Evolutionary conservation across 2,888 invertebrate genomes (phyloP).

Genomic region (Onchidella celtica): DNA sequence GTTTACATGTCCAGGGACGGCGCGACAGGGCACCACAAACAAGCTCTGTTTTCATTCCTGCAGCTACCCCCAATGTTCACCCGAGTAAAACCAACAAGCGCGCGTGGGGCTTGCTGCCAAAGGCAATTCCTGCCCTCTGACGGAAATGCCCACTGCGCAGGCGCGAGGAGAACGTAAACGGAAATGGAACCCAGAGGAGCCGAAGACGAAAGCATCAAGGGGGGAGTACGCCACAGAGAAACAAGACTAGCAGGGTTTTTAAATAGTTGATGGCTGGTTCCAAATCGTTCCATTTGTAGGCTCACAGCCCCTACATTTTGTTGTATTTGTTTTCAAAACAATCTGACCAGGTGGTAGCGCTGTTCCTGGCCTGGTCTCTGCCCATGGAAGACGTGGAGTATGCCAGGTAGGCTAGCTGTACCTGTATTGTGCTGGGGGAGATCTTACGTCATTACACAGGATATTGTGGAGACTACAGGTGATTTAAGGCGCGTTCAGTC

Average conservation of each 20-base stretch:
- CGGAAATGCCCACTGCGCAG: constrained; percentile 38
- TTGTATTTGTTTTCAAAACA: constrained; percentile 35
- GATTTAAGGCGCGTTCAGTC: too few relatives aligned
- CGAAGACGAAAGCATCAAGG: constrained; percentile 7
- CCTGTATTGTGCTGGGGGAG: neutral
- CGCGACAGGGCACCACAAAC: constrained; percentile 24
- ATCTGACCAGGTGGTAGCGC: neutral
- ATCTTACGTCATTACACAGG: neutral
- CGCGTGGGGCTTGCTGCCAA: constrained; percentile 34
- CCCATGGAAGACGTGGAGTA: neutral
- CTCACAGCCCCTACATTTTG: constrained; percentile 16
- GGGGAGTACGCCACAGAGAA: constrained; percentile 28
- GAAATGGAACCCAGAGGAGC: neutral
- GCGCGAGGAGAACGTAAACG: constrained; percentile 38
- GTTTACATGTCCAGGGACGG: constrained; percentile 14
- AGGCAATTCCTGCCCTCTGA: constrained; percentile 27
- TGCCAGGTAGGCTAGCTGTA: neutral
- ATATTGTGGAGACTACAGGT: too few relatives aligned
- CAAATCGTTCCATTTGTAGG: neutral
- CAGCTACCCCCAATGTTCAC: constrained; percentile 28
- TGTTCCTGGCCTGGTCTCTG: neutral
- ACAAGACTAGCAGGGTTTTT: constrained; percentile 20
- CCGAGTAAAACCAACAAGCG: constrained; percentile 31
- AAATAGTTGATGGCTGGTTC: constrained; percentile 20
- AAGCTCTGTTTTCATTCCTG: constrained; percentile 34